Evolutionary conservation across 2,888 invertebrate genomes (phyloP).

Genomic region (Nemotelus pantherinus): DNA sequence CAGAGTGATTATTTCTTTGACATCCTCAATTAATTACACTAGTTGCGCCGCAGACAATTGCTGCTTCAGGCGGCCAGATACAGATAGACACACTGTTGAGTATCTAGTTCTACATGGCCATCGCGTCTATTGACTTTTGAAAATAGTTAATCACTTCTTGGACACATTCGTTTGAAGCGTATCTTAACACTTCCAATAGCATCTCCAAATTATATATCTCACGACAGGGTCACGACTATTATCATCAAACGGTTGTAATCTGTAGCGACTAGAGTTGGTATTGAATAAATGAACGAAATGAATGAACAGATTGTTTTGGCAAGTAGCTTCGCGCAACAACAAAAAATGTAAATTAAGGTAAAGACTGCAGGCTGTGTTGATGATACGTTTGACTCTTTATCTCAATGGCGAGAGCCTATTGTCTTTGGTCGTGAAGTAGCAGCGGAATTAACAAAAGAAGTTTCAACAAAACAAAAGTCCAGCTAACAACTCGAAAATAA

Average conservation of each 20-base stretch:
- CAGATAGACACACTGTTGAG: background rate
- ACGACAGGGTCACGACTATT: slow-evolving; percentile 11
- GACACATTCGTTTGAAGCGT: background rate
- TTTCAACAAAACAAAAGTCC: background rate
- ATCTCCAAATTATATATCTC: slow-evolving; percentile 5
- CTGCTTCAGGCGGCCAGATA: background rate
- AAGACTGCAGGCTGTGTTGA: slow-evolving; percentile 28
- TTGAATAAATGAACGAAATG: slow-evolving; percentile 15
- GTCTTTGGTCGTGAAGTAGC: slow-evolving; percentile 23
- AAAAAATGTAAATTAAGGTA: slow-evolving; percentile 3
- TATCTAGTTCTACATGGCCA: slow-evolving; percentile 8
- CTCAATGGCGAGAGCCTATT: slow-evolving; percentile 39
- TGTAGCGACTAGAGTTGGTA: background rate
- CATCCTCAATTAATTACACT: slow-evolving; percentile 37
- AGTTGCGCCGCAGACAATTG: background rate
- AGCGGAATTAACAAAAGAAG: background rate
- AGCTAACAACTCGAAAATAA: slow-evolving; percentile 1
- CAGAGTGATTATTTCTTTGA: slow-evolving; percentile 36
- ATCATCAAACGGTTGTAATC: background rate
- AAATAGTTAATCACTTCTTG: slow-evolving; percentile 19
- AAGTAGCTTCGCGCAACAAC: background rate
- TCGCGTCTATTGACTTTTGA: slow-evolving; percentile 4
- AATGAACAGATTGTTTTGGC: slow-evolving; percentile 11
- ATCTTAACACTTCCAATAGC: background rate
- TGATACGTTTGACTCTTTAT: slow-evolving; percentile 1